These are phyloP conservation scores for Tachystola acroxantha DNA, from an alignment of 2,888 invertebrate genomes.

Conservation along the genomic window DNA sequence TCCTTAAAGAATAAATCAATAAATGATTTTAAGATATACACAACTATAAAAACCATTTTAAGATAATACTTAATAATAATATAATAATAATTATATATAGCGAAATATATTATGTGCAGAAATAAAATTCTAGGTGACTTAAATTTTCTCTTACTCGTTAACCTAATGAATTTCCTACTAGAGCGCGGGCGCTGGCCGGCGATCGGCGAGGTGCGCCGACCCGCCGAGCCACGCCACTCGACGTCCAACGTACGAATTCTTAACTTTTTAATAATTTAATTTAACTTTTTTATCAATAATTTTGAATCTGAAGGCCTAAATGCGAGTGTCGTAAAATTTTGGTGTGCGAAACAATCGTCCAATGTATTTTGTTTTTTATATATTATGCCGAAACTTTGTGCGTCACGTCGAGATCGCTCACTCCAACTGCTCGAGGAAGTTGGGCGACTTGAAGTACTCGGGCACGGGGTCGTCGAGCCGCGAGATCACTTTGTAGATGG, in stretches of 20 bases:
- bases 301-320: constrained; percentile 83
- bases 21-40: constrained; percentile 78
- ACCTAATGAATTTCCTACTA: constrained; percentile 75
- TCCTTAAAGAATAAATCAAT: constrained; percentile 76
- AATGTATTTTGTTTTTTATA: constrained; percentile 42
- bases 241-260: constrained; percentile 70
- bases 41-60: constrained; percentile 78
- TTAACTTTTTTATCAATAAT: constrained; percentile 75
- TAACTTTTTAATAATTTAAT: constrained; percentile 68
- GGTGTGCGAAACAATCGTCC: constrained; percentile 76
- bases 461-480: constrained; percentile 99
- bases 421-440: constrained; percentile 99
- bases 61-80: constrained; percentile 78
- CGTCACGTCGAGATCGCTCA: constrained; percentile 69
- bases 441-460: constrained; percentile 99
- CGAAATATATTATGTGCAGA: constrained; percentile 79
- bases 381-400: constrained; percentile 54
- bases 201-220: constrained; percentile 20
- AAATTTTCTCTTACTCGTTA: constrained; percentile 73
- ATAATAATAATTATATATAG: constrained; percentile 78
- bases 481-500: constrained; percentile 99
- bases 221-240: constrained; percentile 41
- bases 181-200: constrained; percentile 48
- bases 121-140: constrained; percentile 79
- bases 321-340: constrained; percentile 82